phyloP scores from a whole-genome alignment of 2,113 vertebrate genomes.

The Stegostoma tigrinum region DNA sequence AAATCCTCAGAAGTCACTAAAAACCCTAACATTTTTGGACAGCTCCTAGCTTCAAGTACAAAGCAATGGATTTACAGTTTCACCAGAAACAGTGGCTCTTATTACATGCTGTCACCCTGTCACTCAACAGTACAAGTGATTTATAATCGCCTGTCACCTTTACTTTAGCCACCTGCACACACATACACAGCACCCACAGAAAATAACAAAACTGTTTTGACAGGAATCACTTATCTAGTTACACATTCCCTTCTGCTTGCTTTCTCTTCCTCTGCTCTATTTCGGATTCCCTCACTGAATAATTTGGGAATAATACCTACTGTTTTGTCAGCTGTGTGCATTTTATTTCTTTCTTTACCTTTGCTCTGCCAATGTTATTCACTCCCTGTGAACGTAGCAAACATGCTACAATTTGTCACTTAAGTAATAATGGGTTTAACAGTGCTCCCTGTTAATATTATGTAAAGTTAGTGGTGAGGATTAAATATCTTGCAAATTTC shows the following conservation, averaged over 20 bases:
- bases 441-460: not conserved
- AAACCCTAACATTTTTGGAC: not conserved
- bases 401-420: not conserved
- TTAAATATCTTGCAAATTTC: not conserved
- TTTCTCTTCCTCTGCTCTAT: not conserved
- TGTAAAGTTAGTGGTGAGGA: not conserved
- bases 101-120: not conserved
- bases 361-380: not conserved
- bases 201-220: not conserved
- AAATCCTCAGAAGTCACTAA: not conserved
- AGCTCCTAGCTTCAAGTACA: not conserved
- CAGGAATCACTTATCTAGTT: constrained; percentile 22
- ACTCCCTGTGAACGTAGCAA: no score
- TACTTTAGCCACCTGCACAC: not conserved
- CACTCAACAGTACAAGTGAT: not conserved
- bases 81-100: not conserved
- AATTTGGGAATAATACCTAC: not conserved
- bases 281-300: not conserved
- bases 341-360: not conserved
- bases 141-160: not conserved
- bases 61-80: not conserved
- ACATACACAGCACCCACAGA: not conserved
- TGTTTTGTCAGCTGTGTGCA: no score
- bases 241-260: not conserved
- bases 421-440: not conserved